Evolutionary conservation across 1,140 invertebrate genomes (phyloP).

Genomic region (Drosophila paulistorum): DNA sequence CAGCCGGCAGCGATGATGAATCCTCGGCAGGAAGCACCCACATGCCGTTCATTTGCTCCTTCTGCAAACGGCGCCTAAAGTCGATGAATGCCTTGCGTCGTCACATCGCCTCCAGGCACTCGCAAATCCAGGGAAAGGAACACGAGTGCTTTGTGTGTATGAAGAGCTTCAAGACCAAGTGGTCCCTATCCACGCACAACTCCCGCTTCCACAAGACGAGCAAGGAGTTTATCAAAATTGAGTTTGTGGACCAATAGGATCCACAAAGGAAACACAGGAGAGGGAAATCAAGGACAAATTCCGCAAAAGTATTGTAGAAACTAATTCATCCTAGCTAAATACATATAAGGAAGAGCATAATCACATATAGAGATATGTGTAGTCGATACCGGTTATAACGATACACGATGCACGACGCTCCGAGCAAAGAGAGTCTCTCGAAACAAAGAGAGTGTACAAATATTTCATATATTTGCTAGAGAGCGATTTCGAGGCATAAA

Average conservation of each 20-base stretch:
- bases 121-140: constrained; percentile 71
- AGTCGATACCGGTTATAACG: too few species aligned
- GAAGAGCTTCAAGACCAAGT: constrained; percentile 82
- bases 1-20: constrained; percentile 42
- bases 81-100: constrained; percentile 71
- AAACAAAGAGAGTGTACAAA: too few species aligned
- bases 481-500: too few species aligned
- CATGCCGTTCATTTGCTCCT: constrained; percentile 51
- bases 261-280: not conserved
- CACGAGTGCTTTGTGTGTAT: constrained; percentile 73
- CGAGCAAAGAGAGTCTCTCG: too few species aligned
- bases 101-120: constrained; percentile 74
- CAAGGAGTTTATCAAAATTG: constrained; percentile 71
- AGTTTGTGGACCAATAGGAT: constrained; percentile 25
- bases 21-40: not conserved
- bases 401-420: too few species aligned
- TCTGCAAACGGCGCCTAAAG: constrained; percentile 73
- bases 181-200: constrained; percentile 82
- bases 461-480: too few species aligned
- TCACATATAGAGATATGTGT: too few species aligned
- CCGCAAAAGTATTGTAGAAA: not conserved
- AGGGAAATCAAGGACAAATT: not conserved
- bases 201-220: constrained; percentile 75
- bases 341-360: not conserved
- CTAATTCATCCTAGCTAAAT: too few species aligned